Base-by-base conservation (phyloP, 1,140 invertebrate species). In the Microvelia longipes region DNA sequence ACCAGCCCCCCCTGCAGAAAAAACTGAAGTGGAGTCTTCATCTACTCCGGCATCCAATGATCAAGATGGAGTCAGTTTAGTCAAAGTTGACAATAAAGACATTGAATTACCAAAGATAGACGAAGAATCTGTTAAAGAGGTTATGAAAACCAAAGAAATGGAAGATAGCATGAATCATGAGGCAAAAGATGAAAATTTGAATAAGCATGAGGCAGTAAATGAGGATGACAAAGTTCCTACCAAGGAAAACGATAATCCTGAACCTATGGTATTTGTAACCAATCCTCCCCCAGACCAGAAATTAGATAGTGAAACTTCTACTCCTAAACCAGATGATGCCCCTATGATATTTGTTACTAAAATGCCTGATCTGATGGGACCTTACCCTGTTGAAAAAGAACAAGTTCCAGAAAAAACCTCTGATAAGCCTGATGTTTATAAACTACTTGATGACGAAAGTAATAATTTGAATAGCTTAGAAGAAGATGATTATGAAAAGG, bases 341-440 rank as follows among this genome's bases (percentile, higher is more conserved):
- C 35, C 35, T 50, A 50, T 19, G 5, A 50, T 50, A 50, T 50
- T 50, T 50, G 35, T 50, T 50, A 50, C 35, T 50, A 29, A 15
- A 19, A 70, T 66, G 28, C 69, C 69, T n/a, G 65, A 70, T 66
- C 35, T 70, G 0, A 27, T 29, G 26, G 69, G 69, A 1, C 69
- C 69, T 50, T 70, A 28, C n/a, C 28, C 69, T 25, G 69, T 70
- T 14, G n/a, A 29, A 2, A 2, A 35, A 50, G 35, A 50, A 50
- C 35, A 50, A 19, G 35, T 50, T 19, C 5, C 35, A 11, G 35
- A 50, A 19, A 50, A 50, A 19, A 11, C 35, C 35, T 11, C 35
- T 50, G 35, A 50, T 11, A 19, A 5, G 5, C 35, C 35, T 19
- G 25, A 64, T 24, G 62, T 64, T 15, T 15, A 64, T 24, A 64